These are phyloP conservation scores for Plebejus argus DNA, from an alignment of 2,888 invertebrate genomes.

Conservation along the genomic window DNA sequence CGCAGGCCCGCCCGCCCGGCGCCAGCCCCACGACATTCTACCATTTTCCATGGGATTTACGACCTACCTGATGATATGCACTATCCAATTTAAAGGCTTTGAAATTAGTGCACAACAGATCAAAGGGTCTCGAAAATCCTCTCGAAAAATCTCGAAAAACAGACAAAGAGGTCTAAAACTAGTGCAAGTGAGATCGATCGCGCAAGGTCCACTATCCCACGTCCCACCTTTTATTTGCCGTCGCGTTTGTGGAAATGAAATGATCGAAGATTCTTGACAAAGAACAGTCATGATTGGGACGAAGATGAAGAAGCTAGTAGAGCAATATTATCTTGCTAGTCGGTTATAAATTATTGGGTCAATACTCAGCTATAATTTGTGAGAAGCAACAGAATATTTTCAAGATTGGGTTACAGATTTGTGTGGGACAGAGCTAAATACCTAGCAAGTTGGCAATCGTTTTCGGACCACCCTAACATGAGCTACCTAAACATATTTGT, in stretches of 20 bases:
- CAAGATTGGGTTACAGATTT: too few species aligned
- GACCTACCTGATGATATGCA: slow-evolving; percentile 18
- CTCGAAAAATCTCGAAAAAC: too few species aligned
- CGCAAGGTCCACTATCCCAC: slow-evolving; percentile 54
- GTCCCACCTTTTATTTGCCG: slow-evolving; percentile 41
- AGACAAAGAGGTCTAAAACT: not conserved
- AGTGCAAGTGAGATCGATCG: not conserved
- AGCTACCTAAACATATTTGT: too few species aligned
- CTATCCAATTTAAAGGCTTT: slow-evolving; percentile 2
- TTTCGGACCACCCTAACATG: too few species aligned
- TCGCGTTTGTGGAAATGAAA: slow-evolving; percentile 52
- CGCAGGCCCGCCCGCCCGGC: slow-evolving; percentile 53
- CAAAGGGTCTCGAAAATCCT: not conserved
- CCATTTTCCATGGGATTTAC: slow-evolving; percentile 19
- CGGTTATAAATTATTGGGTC: too few species aligned
- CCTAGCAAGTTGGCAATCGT: too few species aligned
- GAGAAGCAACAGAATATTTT: too few species aligned
- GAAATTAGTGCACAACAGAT: not conserved
- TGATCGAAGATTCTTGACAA: slow-evolving; percentile 47
- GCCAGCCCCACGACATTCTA: slow-evolving; percentile 30
- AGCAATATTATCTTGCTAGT: too few species aligned
- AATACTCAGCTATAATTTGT: too few species aligned
- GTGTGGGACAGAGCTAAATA: too few species aligned
- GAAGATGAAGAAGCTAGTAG: too few species aligned
- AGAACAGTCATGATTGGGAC: too few species aligned